Evolutionary conservation across 1,140 invertebrate species (phyloP), one percentile per base, ranked within the genome.

Genomic region (Brachionus rubens): DNA sequence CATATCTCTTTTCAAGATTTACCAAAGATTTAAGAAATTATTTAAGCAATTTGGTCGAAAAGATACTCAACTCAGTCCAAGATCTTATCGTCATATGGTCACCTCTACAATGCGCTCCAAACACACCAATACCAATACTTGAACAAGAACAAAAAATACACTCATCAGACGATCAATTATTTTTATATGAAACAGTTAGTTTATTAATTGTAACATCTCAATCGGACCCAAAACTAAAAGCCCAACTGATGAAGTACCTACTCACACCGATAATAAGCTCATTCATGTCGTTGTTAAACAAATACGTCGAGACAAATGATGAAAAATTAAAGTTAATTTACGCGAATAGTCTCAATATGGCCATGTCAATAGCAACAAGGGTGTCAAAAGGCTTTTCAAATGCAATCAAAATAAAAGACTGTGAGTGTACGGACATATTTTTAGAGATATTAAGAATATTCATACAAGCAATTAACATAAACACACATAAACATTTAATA

Each of bases 341-440:
- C 75, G 86, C 85, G 33, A 78, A 85, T 33, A 83, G 80, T 52
- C 81, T 87, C 48, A 82, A 83, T 52, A 86, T 86, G 79, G 85
- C 85, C n/a, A 88, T 88, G 78, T 79, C 85, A 36, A 81, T 88
- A 36, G 86, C 86, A 12, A 86, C 46, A 76, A 85, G 87, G 30
- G 84, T 86, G 3, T 88, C 87, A 76, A 88, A 89, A 81, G 87
- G 87, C 26, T 89, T 89, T 80, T 87, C 85, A 16, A 87, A 83
- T 78, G 85, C 86, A 33, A 83, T 86, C 77, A 87, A 86, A 7
- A 87, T 89, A 83, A 86, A 87, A 77, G 78, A 81, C 47, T 85
- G 84, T 81, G 85, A 86, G 14, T 88, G 87, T 81, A 82, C 85
- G 7, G 79, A 82, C 33, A 81, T 86, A 0, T 89, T 87, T 79